Percentiles rank a stretch among this genome's conserved stretches.
phyloP scores from a whole-genome alignment of 2,113 vertebrate genomes.

The Pithys albifrons region DNA sequence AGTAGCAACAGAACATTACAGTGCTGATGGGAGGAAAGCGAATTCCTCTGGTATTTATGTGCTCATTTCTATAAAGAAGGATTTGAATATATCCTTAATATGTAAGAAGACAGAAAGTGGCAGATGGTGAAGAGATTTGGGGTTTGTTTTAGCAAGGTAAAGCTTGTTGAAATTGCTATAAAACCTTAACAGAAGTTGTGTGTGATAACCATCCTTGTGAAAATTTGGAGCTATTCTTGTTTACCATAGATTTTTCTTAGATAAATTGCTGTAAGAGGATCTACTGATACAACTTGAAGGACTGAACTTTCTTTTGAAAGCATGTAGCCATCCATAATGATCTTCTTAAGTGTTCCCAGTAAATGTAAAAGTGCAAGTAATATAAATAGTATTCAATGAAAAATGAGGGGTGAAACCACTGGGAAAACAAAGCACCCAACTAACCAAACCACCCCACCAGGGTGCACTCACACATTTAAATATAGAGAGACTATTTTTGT shows the following conservation, averaged over 20 bases:
- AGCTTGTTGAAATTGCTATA: neutral
- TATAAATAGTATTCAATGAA: neutral
- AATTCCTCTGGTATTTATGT: neutral
- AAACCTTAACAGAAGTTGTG: neutral
- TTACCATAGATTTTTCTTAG: neutral
- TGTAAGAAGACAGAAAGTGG: neutral
- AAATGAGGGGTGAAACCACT: neutral
- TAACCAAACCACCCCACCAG: neutral
- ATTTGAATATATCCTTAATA: neutral
- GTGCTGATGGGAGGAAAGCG: neutral
- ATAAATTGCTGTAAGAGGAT: neutral
- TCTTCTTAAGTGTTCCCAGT: neutral
- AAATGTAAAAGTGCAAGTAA: neutral
- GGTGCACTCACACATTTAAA: neutral
- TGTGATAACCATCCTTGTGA: neutral
- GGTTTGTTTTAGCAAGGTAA: neutral
- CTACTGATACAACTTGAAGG: neutral
- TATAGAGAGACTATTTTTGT: neutral
- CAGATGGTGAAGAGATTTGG: neutral
- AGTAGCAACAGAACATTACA: neutral
- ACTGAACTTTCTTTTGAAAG: neutral
- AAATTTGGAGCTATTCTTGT: neutral
- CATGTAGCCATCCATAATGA: accelerated
- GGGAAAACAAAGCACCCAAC: neutral
- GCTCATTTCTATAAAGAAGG: neutral